A percentile compares a stretch with the other conserved stretches of the same genome.
Conservation (phyloP, 2,797 vertebrate genomes). For the Sebastes umbrosus region DNA sequence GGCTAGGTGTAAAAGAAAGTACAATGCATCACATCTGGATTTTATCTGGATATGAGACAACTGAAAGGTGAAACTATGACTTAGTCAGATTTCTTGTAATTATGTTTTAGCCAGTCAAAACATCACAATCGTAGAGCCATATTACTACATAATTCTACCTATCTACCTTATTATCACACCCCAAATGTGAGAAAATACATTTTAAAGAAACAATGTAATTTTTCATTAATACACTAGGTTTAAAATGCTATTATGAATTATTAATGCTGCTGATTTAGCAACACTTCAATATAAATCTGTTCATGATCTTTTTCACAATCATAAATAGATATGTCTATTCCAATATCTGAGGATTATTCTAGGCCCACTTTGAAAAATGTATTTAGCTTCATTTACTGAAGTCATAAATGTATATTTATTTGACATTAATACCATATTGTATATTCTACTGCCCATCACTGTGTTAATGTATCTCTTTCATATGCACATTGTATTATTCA, state of each 20-base stretch:
- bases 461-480: conserved; percentile 7
- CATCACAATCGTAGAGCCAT: not conserved
- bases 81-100: not conserved
- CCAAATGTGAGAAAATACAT: not conserved
- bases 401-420: conserved; percentile 24
- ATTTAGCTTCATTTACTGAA: conserved; percentile 2
- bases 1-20: not conserved
- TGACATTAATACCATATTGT: conserved; percentile 11
- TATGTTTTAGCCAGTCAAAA: not conserved
- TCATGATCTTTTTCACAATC: not conserved
- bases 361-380: not conserved
- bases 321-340: not conserved
- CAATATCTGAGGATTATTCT: not conserved
- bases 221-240: not conserved
- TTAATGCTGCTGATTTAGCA: not conserved
- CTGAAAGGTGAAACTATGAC: not conserved
- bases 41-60: not conserved
- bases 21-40: not conserved
- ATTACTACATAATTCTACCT: not conserved
- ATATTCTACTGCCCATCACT: conserved; percentile 8
- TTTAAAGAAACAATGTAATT: not conserved
- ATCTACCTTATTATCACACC: not conserved
- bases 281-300: not conserved
- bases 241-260: not conserved
- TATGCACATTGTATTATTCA: conserved; percentile 14